These are phyloP conservation scores for Gonocerus acuteangulatus DNA, from an alignment of 2,888 invertebrate genomes.

Conservation along the genomic window DNA sequence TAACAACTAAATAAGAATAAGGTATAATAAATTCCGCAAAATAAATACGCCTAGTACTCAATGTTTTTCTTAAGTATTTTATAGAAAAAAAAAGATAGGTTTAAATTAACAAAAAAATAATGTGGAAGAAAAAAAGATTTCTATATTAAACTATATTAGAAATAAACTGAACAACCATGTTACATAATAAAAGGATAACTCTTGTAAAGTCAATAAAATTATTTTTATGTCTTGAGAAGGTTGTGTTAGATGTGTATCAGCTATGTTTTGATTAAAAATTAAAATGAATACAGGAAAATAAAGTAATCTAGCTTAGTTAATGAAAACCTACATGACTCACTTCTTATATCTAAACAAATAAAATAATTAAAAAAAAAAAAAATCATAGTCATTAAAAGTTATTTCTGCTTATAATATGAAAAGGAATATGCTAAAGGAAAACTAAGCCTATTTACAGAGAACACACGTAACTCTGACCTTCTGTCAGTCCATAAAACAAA, in stretches of 20 bases:
- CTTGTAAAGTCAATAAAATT: too few relatives aligned
- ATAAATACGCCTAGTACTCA: constrained; percentile 14
- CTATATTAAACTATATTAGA: constrained; percentile 8
- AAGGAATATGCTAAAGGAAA: constrained; percentile 22
- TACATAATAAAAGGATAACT: neutral
- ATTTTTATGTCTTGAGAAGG: constrained; percentile 3
- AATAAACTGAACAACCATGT: constrained; percentile 1
- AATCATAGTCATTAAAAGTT: constrained; percentile 8
- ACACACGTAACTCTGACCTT: constrained; percentile 22
- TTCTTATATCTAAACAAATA: constrained; percentile 3
- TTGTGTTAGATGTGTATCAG: constrained; percentile 19
- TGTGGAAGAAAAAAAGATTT: constrained; percentile 8
- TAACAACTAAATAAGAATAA: neutral
- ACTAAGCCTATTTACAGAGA: constrained; percentile 27
- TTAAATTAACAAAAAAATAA: neutral
- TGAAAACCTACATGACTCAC: constrained; percentile 1
- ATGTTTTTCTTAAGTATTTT: constrained; percentile 14
- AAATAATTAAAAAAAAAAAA: neutral
- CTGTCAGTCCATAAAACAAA: constrained; percentile 21
- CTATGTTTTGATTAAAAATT: neutral
- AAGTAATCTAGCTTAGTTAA: neutral
- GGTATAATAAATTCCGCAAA: neutral
- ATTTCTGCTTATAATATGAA: constrained; percentile 12
- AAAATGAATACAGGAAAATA: neutral
- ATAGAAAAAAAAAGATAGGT: neutral